These are phyloP conservation scores for Scatophagus argus DNA, from an alignment of 2,113 vertebrate genomes.

Conservation along the genomic window DNA sequence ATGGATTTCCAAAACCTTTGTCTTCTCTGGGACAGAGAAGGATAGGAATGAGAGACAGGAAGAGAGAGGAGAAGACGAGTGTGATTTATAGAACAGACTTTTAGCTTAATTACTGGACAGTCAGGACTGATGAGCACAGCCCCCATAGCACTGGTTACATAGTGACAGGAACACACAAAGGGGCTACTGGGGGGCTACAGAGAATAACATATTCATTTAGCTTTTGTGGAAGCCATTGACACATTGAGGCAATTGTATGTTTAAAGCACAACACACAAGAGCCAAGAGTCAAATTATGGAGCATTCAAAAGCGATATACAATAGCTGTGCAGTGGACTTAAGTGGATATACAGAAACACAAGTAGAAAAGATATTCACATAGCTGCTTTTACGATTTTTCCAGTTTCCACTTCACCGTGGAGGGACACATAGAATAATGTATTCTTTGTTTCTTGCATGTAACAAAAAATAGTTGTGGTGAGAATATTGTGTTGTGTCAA, in stretches of 20 bases:
- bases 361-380: neutral
- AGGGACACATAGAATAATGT: neutral
- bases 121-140: constrained; percentile 72
- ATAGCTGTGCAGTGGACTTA: constrained; percentile 24
- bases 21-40: constrained; percentile 53
- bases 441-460: constrained; percentile 1
- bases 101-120: constrained; percentile 84
- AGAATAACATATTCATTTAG: constrained; percentile 46
- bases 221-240: constrained; percentile 32
- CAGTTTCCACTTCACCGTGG: constrained; percentile 36
- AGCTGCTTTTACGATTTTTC: constrained; percentile 22
- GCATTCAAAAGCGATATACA: constrained; percentile 30
- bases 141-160: constrained; percentile 62
- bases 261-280: constrained; percentile 10
- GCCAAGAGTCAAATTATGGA: constrained; percentile 31
- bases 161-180: constrained; percentile 51
- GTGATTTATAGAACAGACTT: constrained; percentile 84
- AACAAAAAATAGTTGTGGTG: neutral
- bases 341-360: constrained; percentile 13
- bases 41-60: constrained; percentile 48
- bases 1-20: constrained; percentile 74
- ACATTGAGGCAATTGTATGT: constrained; percentile 29
- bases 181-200: constrained; percentile 21
- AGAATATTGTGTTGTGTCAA: constrained; percentile 41
- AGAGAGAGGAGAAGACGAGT: constrained; percentile 57